These are phyloP conservation scores for Sphaerodactylus townsendi DNA, from an alignment of 2,113 vertebrate species.

Conservation along the genomic window DNA sequence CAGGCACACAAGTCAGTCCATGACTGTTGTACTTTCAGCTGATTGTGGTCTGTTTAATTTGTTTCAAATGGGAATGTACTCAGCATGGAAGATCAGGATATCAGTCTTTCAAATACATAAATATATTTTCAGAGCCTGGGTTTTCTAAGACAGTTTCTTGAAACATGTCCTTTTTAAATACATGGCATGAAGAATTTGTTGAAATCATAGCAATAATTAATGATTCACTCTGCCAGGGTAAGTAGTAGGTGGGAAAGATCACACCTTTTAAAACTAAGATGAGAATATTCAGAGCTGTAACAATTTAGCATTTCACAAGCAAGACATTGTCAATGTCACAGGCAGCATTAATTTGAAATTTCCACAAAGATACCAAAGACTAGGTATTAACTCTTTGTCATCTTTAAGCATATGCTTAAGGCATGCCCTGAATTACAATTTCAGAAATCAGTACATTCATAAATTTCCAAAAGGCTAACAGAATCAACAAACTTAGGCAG, in stretches of 20 bases:
- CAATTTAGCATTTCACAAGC: constrained; percentile 52
- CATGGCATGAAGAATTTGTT: background rate
- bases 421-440: background rate
- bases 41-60: no score
- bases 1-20: no score
- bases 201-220: constrained; percentile 34
- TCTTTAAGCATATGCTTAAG: background rate
- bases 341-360: constrained; percentile 11
- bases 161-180: background rate
- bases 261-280: constrained; percentile 51
- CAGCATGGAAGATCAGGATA: background rate
- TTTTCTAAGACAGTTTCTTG: background rate
- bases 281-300: constrained; percentile 59
- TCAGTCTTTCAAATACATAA: no score
- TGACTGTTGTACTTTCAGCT: no score
- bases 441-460: background rate
- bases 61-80: no score
- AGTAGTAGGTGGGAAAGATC: constrained; percentile 61
- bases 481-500: background rate
- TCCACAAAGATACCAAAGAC: background rate
- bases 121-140: background rate
- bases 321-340: constrained; percentile 18
- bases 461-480: background rate
- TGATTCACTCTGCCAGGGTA: constrained; percentile 32
- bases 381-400: constrained; percentile 36